Evolutionary conservation across 2,113 vertebrate genomes (phyloP).

Genomic region (Rhinoderma darwinii): DNA sequence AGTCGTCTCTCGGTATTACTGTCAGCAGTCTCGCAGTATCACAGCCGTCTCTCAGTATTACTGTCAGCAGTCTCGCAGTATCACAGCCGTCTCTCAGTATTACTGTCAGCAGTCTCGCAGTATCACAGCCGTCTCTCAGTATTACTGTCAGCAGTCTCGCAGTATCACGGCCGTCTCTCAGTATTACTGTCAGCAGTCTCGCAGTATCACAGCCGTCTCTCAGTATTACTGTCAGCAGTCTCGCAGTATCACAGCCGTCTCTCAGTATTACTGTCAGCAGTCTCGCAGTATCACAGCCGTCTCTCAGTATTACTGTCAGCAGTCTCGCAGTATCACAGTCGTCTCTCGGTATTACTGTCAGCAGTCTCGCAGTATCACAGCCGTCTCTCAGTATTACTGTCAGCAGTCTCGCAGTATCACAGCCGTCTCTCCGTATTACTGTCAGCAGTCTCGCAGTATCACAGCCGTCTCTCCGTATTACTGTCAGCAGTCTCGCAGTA

Average conservation of each 20-base stretch:
- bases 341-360: constrained; percentile 59
- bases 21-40: background rate
- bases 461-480: constrained; percentile 30
- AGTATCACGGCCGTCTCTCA: background rate
- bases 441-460: background rate
- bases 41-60: background rate
- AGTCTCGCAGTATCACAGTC: background rate
- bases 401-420: background rate
- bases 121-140: background rate
- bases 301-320: background rate
- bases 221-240: constrained; percentile 67
- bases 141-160: background rate
- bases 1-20: background rate
- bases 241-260: background rate
- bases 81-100: background rate
- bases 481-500: constrained; percentile 65
- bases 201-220: background rate
- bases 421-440: background rate
- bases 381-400: background rate
- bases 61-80: background rate
- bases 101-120: constrained; percentile 66
- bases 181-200: background rate
- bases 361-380: constrained; percentile 61
- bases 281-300: background rate
- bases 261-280: background rate